These are phyloP conservation scores for Drosophila burlai DNA, from an alignment of 1,140 invertebrate genomes.

Conservation along the genomic window DNA sequence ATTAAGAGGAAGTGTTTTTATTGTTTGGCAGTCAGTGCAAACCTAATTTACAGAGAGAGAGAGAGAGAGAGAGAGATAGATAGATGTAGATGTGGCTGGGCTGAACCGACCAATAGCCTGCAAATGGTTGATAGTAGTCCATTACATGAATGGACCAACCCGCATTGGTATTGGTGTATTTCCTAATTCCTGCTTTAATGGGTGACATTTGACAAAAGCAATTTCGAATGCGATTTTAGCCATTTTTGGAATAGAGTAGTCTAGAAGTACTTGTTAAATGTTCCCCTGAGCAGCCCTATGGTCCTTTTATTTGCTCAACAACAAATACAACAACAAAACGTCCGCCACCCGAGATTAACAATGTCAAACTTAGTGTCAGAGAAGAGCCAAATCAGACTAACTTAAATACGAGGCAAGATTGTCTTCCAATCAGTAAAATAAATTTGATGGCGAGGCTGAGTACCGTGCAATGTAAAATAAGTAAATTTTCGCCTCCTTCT, in stretches of 20 bases:
- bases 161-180: too few relatives aligned
- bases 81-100: too few relatives aligned
- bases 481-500: neutral
- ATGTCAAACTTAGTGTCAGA: neutral
- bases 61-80: too few relatives aligned
- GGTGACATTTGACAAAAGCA: neutral
- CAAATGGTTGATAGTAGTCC: too few relatives aligned
- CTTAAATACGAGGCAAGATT: neutral
- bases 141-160: too few relatives aligned
- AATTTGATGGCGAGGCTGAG: neutral
- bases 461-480: too few relatives aligned
- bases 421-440: neutral
- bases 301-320: neutral
- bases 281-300: too few relatives aligned
- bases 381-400: neutral
- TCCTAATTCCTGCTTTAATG: neutral
- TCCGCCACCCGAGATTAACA: neutral
- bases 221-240: neutral
- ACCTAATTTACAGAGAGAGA: too few relatives aligned
- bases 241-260: neutral
- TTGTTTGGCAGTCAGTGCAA: too few relatives aligned
- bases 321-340: neutral
- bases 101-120: too few relatives aligned
- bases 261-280: too few relatives aligned
- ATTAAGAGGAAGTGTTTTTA: too few relatives aligned